Evolutionary conservation across 1,140 invertebrate genomes (phyloP), one percentile per base, ranked within the genome.

Genomic region (Plutomurus gul): DNA sequence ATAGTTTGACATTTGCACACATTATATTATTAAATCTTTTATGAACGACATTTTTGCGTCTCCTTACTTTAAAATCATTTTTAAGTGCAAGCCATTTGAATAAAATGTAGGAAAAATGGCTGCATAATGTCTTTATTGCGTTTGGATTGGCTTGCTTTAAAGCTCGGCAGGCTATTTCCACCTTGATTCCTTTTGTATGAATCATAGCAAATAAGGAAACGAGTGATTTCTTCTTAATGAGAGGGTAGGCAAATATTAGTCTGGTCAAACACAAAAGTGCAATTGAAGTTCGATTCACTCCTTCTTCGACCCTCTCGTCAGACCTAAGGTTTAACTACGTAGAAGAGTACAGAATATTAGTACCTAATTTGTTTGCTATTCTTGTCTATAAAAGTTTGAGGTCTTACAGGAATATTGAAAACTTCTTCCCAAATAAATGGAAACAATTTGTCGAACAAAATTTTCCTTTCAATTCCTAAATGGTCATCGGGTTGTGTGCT

Each of bases 151-250:
- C 46, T 22, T 72, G 80, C 40, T 83, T 39, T 16, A 89, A 82
- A 25, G 86, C 82, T 73, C 85, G 86, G 10, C 79, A 77, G 11
- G 86, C 80, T 7, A 80, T 85, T 80, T 83, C 83, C 3, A 84
- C 77, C 6, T 87, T 84, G 33, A 88, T 78, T 10, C 84, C 76
- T 76, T 87, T 87, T 7, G 87, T 80, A 36, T 84, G 80, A 8
- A 85, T 76, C 8, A 89, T 72, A 79, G 83, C 76, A 22, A 89
- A 79, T 18, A 89, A 82, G 1, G 81, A 79, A 70, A 85, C 85
- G 0, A 89, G 65, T 10, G 86, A 85, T 75, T 85, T 83, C 79
- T 86, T 86, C 25, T 87, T 85, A 82, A 87, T 87, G 60, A 84
- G 82, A 37, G 86, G 84, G 79, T 85, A 87, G 5, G 84, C 82